These are phyloP conservation scores for Corythoichthys haematopterus DNA, from an alignment of 2,113 vertebrate species.

Conservation along the genomic window DNA sequence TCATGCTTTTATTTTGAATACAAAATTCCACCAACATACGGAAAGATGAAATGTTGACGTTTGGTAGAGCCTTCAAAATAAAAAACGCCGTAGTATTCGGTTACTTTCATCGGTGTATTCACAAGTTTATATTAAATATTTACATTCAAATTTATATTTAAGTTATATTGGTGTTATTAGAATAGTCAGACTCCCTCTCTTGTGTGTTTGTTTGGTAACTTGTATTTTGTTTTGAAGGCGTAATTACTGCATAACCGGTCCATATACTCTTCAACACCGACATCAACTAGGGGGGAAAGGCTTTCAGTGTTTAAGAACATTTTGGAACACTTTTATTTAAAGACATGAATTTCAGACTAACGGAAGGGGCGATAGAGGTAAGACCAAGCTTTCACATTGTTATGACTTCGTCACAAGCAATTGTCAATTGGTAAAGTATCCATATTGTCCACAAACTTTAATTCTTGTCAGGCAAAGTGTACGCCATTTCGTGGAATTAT, in stretches of 20 bases:
- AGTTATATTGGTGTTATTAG: background rate
- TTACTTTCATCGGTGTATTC: background rate
- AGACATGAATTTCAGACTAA: slow-evolving; percentile 41
- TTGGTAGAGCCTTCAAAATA: background rate
- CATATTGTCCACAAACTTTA: background rate
- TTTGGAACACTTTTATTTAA: background rate
- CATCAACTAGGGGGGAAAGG: too few relatives aligned
- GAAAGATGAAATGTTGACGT: background rate
- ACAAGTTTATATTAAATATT: background rate
- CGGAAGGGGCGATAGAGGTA: slow-evolving; percentile 56
- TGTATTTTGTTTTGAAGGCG: slow-evolving; percentile 32
- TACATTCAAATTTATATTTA: background rate
- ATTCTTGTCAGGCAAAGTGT: background rate
- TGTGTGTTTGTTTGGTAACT: background rate
- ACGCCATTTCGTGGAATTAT: background rate
- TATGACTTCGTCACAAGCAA: background rate
- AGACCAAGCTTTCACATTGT: background rate
- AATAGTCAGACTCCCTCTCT: background rate
- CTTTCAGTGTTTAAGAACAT: background rate
- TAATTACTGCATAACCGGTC: background rate
- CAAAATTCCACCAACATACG: background rate
- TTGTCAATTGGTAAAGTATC: background rate
- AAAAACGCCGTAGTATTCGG: background rate
- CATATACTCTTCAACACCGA: too few relatives aligned
- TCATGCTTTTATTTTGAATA: background rate